A percentile compares a stretch with the other conserved stretches of the same genome.
Evolutionary conservation across 2,113 vertebrate species (phyloP).

Genomic region (Daubentonia madagascariensis): DNA sequence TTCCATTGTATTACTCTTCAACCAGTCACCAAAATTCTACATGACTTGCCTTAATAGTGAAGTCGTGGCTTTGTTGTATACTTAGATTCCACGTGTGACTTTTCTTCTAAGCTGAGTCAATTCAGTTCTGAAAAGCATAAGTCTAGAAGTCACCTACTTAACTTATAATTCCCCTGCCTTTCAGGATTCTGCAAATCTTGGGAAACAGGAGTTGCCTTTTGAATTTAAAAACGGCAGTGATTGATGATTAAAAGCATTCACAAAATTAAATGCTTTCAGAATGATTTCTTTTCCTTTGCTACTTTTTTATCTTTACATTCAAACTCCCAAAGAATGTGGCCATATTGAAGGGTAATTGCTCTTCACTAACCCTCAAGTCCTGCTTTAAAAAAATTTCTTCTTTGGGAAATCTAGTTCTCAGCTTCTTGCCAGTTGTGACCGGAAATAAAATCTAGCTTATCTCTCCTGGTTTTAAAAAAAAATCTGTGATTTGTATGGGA

Average conservation of each 20-base stretch:
- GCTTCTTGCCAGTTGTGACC: neutral
- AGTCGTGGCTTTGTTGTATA: neutral
- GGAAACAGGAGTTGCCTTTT: neutral
- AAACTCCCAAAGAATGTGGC: neutral
- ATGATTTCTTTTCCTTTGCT: neutral
- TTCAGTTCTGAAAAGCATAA: neutral
- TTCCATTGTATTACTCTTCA: neutral
- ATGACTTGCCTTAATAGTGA: neutral
- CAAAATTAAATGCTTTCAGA: neutral
- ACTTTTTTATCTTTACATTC: neutral
- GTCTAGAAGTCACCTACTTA: neutral
- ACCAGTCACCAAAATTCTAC: neutral
- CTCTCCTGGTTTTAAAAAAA: neutral
- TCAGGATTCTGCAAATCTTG: neutral
- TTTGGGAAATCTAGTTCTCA: neutral
- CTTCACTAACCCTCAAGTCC: neutral
- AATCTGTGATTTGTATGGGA: neutral
- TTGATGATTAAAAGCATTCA: neutral
- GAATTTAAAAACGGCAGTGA: constrained; percentile 15
- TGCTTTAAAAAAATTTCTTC: neutral
- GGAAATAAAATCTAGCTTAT: neutral
- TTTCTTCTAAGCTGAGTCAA: neutral
- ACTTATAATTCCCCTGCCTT: neutral
- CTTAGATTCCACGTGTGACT: neutral
- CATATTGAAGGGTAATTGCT: neutral